These are phyloP conservation scores for Drosophila nasuta DNA, from an alignment of 1,140 invertebrate species.

Conservation along the genomic window DNA sequence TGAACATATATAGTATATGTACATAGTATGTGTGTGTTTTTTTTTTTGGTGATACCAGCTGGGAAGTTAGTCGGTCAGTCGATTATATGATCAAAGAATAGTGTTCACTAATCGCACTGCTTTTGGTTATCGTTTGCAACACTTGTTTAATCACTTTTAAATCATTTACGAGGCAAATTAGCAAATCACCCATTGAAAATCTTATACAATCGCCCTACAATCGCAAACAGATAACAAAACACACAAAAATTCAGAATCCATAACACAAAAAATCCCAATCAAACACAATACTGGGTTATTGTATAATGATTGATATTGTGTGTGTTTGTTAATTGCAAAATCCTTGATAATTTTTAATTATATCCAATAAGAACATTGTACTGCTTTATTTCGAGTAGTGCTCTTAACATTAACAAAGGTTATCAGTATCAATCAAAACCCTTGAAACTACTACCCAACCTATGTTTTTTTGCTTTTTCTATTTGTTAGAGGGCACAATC, in stretches of 20 bases:
- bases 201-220: conserved; percentile 49
- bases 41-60: conserved; percentile 15
- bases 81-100: conserved; percentile 58
- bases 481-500: background rate
- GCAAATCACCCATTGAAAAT: conserved; percentile 49
- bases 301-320: conserved; percentile 2
- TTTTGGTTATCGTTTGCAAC: conserved; percentile 50
- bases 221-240: background rate
- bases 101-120: conserved; percentile 56
- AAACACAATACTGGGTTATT: background rate
- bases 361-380: background rate
- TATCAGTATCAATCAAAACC: conserved; percentile 14
- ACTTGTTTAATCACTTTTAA: conserved; percentile 73
- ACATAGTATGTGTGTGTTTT: background rate
- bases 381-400: conserved; percentile 2
- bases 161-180: conserved; percentile 79
- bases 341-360: background rate
- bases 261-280: conserved; percentile 1
- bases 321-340: background rate
- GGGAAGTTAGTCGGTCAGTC: conserved; percentile 37
- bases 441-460: background rate
- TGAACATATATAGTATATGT: background rate
- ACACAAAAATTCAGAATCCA: conserved; percentile 22
- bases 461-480: too few relatives aligned
- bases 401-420: conserved; percentile 4